These are phyloP conservation scores for Homarus americanus DNA, from an alignment of 1,140 invertebrate species.

Conservation along the genomic window DNA sequence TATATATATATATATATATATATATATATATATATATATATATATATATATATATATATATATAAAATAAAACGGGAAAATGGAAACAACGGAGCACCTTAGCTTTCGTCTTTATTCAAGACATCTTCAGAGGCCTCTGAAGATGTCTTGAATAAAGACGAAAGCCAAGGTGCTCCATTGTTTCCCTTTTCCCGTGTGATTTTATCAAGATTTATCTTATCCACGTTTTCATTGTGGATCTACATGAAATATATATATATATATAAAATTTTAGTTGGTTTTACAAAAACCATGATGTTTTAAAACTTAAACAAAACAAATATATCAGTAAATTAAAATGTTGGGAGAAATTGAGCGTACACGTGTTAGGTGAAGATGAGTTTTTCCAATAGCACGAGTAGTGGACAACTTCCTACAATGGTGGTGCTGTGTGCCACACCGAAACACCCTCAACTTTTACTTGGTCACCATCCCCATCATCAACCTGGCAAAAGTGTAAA, in stretches of 20 bases:
- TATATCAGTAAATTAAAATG: neutral
- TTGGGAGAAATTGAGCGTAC: neutral
- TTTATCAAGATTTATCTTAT: too few species aligned
- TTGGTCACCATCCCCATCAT: slow-evolving; percentile 65
- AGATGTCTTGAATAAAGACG: too few species aligned
- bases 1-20: slow-evolving; percentile 46
- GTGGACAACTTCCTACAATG: neutral
- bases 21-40: slow-evolving; percentile 29
- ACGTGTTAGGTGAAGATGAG: neutral
- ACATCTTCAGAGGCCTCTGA: too few species aligned
- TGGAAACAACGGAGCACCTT: too few species aligned
- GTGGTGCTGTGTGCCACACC: neutral
- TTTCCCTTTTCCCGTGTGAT: too few species aligned
- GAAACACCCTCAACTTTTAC: neutral
- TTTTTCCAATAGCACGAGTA: neutral
- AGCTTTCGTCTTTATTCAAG: too few species aligned
- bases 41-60: slow-evolving; percentile 30
- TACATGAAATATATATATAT: slow-evolving; percentile 10
- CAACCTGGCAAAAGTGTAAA: slow-evolving; percentile 29
- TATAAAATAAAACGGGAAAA: too few species aligned
- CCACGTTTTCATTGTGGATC: too few species aligned
- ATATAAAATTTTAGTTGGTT: neutral
- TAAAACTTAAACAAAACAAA: neutral
- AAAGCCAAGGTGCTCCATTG: too few species aligned
- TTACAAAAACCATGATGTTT: neutral